Base-by-base conservation (phyloP, 2,888 invertebrate species). In the Hyalella azteca region DNA sequence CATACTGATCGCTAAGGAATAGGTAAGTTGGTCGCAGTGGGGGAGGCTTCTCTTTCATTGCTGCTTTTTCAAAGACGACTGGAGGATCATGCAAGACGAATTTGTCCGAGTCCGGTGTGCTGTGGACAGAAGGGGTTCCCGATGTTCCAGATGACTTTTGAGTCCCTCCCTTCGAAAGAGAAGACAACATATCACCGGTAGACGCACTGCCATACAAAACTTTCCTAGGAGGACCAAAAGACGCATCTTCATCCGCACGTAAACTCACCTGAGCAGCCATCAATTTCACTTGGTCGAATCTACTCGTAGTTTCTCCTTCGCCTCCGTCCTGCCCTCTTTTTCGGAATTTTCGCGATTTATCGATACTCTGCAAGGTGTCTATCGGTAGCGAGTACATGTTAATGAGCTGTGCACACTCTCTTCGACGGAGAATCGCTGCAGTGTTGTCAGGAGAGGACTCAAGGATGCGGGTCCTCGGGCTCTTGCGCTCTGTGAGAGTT, bases 321-420 rank as follows among this genome's bases (percentile, higher is more conserved):
- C 75, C 78, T 32, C 73, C 79, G 26, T 83, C 81, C 32, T 80
- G 73, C 9, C 81, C 83, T 11, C 83, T 66, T 76, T 83, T 83
- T 32, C 80, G 79, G 78, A 81, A 83, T 66, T 81, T 83, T 40
- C 83, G 80, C 22, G 79, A 45, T 29, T 80, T 78, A n/a, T 78
- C 77, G 40, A 83, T 81, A 41, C 66, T 83, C 11, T 81, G 81
- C 19, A 83, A 77, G 13, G 81, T 80, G 32, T 81, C 80, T 39
- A 83, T 75, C 15, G 83, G 83, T 32, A 83, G 78, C 13, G 83
- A 83, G 54, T 83, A 83, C 83, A 83, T 83, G 66, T 77, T 83
- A 29, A 83, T 80, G 32, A 83, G 80, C 50, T 83, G 80, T 2
- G 81, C 83, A 5, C 83, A 78, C 49, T 83, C 83, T 59, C 81